Percentiles rank a stretch among this genome's conserved stretches.
These are phyloP conservation scores for Achatina immaculata DNA, from an alignment of 1,140 invertebrate species.

Conservation along the genomic window DNA sequence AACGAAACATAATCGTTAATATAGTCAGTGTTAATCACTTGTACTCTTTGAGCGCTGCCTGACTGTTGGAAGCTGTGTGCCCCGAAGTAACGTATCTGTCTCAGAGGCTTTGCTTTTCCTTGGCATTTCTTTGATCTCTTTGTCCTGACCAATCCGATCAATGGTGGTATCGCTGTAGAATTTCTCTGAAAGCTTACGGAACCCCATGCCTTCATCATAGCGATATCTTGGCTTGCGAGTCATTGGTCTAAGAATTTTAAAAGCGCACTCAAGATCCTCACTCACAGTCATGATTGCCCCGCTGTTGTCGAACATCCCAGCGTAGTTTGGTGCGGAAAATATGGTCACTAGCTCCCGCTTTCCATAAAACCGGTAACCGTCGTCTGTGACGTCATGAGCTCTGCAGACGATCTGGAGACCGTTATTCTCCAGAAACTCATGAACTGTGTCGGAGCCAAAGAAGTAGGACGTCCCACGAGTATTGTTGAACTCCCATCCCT, in stretches of 20 bases:
- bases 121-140: not conserved
- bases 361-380: constrained; percentile 29
- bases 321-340: constrained; percentile 31
- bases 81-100: not conserved
- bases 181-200: not conserved
- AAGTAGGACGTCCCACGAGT: constrained; percentile 16
- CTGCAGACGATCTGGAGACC: constrained; percentile 18
- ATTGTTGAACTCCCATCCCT: constrained; percentile 23
- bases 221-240: not conserved
- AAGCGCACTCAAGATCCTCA: constrained; percentile 23
- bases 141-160: not conserved
- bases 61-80: not conserved
- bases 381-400: constrained; percentile 29
- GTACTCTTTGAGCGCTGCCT: not conserved
- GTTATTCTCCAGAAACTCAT: constrained; percentile 28
- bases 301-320: not conserved
- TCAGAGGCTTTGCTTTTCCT: not conserved
- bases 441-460: constrained; percentile 11
- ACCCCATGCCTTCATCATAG: not conserved
- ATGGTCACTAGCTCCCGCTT: constrained; percentile 27
- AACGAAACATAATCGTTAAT: too few relatives aligned
- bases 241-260: constrained; percentile 11
- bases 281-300: constrained; percentile 33
- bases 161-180: not conserved
- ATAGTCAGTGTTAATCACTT: not conserved